A percentile compares a stretch with the other conserved stretches of the same genome.
Evolutionary conservation across 2,888 invertebrate species (phyloP).

Genomic region (Tiphia femorata): DNA sequence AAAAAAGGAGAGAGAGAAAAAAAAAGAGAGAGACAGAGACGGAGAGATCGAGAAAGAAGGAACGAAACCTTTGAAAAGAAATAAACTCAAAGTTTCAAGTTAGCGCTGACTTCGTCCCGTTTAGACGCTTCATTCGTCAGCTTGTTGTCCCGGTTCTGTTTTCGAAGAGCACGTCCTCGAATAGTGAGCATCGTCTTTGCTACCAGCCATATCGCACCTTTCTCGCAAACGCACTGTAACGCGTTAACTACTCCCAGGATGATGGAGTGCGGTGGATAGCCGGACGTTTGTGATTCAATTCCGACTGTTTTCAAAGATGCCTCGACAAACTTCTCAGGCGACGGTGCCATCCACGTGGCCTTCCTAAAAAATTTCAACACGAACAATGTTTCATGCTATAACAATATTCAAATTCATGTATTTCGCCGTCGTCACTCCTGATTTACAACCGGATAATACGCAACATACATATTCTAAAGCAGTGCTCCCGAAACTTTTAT

Average conservation of each 20-base stretch:
- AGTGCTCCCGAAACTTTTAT: no score
- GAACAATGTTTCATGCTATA: background rate
- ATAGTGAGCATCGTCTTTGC: constrained; percentile 77
- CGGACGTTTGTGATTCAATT: constrained; percentile 78
- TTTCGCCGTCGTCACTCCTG: no score
- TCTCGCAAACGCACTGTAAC: constrained; percentile 71
- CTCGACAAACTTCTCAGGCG: constrained; percentile 79
- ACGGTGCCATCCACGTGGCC: constrained; percentile 81
- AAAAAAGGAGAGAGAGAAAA: background rate
- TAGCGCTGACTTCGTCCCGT: no score
- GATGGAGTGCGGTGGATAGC: constrained; percentile 80
- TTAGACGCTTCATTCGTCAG: no score
- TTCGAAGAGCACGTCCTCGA: constrained; percentile 73
- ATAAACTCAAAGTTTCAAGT: background rate
- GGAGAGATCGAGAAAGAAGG: no score
- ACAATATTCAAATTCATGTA: no score
- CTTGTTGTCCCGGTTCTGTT: constrained; percentile 54
- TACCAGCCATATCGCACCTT: constrained; percentile 75
- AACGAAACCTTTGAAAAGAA: background rate
- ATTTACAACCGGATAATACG: no score
- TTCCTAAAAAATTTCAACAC: constrained; percentile 51
- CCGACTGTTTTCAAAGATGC: constrained; percentile 81
- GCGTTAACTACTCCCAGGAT: constrained; percentile 71
- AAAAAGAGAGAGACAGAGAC: background rate
- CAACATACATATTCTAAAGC: no score